Percentiles rank a stretch among this genome's conserved stretches.
These are phyloP conservation scores for Bubo bubo DNA, from an alignment of 2,113 vertebrate genomes.

Conservation along the genomic window DNA sequence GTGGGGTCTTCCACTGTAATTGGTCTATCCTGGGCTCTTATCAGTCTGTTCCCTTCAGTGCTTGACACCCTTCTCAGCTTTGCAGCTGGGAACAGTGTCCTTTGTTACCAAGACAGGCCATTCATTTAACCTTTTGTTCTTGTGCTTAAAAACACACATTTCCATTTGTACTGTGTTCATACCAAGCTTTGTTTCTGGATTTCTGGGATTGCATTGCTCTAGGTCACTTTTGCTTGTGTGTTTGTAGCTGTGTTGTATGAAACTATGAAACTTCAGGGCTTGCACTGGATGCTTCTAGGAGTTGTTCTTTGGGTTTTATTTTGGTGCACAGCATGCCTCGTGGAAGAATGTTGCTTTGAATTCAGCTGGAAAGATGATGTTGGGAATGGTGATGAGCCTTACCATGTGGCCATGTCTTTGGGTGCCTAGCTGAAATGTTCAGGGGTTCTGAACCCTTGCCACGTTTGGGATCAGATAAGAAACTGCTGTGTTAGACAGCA, in stretches of 20 bases:
- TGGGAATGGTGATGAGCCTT: background rate
- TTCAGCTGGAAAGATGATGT: background rate
- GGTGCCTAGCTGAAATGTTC: background rate
- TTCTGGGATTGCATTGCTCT: background rate
- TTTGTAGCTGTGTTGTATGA: background rate
- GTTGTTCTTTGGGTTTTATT: background rate
- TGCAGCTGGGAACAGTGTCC: background rate
- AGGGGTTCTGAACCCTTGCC: background rate
- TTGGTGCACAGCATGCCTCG: background rate
- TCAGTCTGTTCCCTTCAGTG: background rate
- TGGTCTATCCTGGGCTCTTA: background rate
- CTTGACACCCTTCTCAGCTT: background rate
- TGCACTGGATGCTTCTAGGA: background rate
- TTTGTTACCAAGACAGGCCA: background rate
- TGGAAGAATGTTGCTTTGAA: background rate
- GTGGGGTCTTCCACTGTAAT: background rate
- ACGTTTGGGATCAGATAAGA: background rate
- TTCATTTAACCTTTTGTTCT: background rate
- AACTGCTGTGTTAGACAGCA: background rate
- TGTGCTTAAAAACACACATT: background rate
- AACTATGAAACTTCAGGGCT: background rate
- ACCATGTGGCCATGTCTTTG: background rate
- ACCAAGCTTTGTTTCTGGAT: background rate
- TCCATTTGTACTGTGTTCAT: background rate
- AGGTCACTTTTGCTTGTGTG: background rate